Evolutionary conservation across 2,797 vertebrate species (phyloP).

Genomic region (Peromyscus attwateri): DNA sequence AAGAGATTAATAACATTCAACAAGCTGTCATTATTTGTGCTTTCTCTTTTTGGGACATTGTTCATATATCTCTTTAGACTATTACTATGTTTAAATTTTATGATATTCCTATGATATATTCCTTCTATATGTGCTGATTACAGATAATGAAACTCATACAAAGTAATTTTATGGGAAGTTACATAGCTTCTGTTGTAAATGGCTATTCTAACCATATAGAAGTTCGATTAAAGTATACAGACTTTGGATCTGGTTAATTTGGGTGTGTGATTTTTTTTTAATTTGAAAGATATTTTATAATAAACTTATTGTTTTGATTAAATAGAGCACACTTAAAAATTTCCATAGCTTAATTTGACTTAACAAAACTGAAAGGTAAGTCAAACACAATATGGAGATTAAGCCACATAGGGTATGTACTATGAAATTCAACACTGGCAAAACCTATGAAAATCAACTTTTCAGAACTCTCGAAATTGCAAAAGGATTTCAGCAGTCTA

Average conservation of each 20-base stretch:
- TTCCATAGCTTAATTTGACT: not conserved
- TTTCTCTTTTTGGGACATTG: not conserved
- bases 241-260: no score
- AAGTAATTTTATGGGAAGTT: not conserved
- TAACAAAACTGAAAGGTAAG: not conserved
- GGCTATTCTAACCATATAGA: not conserved
- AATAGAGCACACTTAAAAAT: not conserved
- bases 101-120: not conserved
- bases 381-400: not conserved
- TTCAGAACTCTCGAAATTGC: not conserved
- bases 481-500: not conserved
- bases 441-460: not conserved
- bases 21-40: not conserved
- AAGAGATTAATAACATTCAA: not conserved
- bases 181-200: not conserved
- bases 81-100: not conserved
- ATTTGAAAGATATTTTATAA: not conserved
- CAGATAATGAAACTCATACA: not conserved
- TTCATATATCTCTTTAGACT: not conserved
- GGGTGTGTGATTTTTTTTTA: no score
- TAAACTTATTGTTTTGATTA: not conserved
- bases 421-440: not conserved
- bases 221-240: not conserved
- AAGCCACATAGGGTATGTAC: no score
- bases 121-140: not conserved